Percentiles rank a stretch among this genome's conserved stretches.
Evolutionary conservation across 2,888 invertebrate species (phyloP).

Genomic region (Habroteleia sp.): DNA sequence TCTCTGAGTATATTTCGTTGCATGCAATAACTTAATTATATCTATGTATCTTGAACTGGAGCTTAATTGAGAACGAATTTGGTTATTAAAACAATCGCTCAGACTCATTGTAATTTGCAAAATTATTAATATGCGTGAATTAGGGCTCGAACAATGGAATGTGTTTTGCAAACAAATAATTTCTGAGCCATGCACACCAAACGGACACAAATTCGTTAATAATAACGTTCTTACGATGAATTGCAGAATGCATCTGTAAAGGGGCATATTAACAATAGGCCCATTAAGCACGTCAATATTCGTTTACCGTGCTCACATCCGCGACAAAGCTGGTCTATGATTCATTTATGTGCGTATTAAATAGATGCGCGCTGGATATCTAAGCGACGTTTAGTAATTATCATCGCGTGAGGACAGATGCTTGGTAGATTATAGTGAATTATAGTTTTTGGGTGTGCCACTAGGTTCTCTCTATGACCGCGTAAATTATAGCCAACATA

Average conservation of each 20-base stretch:
- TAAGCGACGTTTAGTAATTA: slow-evolving; percentile 55
- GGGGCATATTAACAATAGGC: slow-evolving; percentile 23
- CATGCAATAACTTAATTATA: too few species aligned
- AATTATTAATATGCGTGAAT: slow-evolving; percentile 10
- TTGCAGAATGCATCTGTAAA: slow-evolving; percentile 1
- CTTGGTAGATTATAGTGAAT: slow-evolving; percentile 49
- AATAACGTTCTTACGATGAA: slow-evolving; percentile 21
- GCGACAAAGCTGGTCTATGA: slow-evolving; percentile 42
- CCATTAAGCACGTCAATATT: slow-evolving; percentile 44
- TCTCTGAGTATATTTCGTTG: too few species aligned
- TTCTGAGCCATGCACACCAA: neutral
- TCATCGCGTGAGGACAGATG: slow-evolving; percentile 59
- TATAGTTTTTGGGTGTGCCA: slow-evolving; percentile 50
- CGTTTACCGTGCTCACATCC: slow-evolving; percentile 20
- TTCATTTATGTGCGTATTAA: slow-evolving; percentile 50
- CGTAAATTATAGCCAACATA: slow-evolving; percentile 42
- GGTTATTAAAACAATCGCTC: too few species aligned
- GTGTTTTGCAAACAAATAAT: neutral
- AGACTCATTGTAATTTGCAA: neutral
- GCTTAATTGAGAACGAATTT: too few species aligned
- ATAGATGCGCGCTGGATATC: slow-evolving; percentile 36
- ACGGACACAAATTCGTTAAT: slow-evolving; percentile 24
- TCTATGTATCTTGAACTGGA: too few species aligned
- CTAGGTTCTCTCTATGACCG: slow-evolving; percentile 34
- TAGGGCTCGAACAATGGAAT: slow-evolving; percentile 5